phyloP scores from a whole-genome alignment of 2,888 invertebrate genomes.

The Machimus atricapillus region DNA sequence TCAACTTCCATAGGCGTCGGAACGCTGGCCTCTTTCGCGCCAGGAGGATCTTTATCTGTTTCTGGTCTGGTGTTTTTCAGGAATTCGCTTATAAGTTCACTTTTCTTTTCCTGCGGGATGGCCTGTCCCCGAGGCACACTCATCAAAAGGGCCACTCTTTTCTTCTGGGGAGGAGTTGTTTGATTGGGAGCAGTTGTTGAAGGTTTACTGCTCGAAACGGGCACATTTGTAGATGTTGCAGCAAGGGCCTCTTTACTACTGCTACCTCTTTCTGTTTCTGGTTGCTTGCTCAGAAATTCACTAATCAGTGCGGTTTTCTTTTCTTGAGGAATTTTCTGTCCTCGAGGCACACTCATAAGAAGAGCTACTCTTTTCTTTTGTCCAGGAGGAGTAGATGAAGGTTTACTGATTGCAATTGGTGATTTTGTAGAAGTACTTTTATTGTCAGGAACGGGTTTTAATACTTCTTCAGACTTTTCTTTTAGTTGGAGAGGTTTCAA shows the following conservation, averaged over 20 bases:
- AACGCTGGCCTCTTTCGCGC: background rate
- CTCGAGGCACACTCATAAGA: conserved; percentile 58
- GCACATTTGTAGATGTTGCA: background rate
- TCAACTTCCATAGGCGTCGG: conserved; percentile 2
- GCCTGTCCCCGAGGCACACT: conserved; percentile 58
- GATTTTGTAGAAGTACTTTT: background rate
- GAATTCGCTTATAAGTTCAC: conserved; percentile 63
- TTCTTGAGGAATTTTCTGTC: conserved; percentile 55
- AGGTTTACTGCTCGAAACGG: background rate
- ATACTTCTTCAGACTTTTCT: background rate
- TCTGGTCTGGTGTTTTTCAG: conserved; percentile 55
- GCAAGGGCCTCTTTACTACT: background rate
- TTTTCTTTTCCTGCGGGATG: conserved; percentile 56
- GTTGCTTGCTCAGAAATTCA: conserved; percentile 60
- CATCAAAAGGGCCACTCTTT: conserved; percentile 60
- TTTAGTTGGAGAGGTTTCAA: background rate
- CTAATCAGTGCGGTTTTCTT: conserved; percentile 62
- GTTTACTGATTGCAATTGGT: background rate
- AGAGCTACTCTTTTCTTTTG: conserved; percentile 59
- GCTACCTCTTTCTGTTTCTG: background rate
- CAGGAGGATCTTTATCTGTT: background rate
- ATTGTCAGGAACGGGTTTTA: background rate
- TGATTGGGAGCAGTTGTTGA: background rate
- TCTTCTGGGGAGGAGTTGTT: conserved; percentile 49
- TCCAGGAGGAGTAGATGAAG: background rate